Conservation (phyloP, 1,140 invertebrate species). For the Batillaria attramentaria region DNA sequence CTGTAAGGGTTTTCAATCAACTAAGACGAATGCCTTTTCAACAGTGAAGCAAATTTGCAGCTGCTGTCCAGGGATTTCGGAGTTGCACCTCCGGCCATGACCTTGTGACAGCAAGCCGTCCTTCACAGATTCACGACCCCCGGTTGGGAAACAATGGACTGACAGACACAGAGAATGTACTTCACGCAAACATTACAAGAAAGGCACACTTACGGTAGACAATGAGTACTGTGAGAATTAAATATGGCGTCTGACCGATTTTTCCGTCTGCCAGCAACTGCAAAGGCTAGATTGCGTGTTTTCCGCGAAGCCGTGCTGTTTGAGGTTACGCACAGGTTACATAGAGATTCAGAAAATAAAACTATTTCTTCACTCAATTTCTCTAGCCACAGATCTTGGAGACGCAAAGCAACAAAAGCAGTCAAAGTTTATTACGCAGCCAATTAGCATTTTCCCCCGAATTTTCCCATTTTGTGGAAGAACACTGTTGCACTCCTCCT, state of each 20-base stretch:
- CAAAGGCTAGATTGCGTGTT: conserved; percentile 25
- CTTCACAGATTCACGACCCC: conserved; percentile 41
- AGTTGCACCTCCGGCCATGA: conserved; percentile 42
- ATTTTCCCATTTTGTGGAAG: no score
- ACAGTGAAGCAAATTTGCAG: conserved; percentile 3
- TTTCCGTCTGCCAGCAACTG: conserved; percentile 21
- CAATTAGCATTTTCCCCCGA: no score
- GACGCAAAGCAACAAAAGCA: no score
- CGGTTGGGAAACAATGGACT: conserved; percentile 19
- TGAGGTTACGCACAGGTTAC: no score
- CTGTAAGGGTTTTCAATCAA: not conserved
- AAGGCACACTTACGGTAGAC: conserved; percentile 13
- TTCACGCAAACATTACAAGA: not conserved
- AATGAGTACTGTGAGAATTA: conserved; percentile 23
- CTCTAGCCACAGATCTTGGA: no score
- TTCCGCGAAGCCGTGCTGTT: conserved; percentile 35
- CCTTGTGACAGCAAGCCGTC: conserved; percentile 44
- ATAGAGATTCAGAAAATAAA: no score
- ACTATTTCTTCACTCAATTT: no score
- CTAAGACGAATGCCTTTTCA: not conserved
- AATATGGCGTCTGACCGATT: conserved; percentile 39
- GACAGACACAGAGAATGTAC: not conserved
- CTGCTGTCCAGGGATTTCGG: conserved; percentile 28
- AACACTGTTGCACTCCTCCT: no score
- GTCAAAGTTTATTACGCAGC: no score